Evolutionary conservation across 2,888 invertebrate species (phyloP), one percentile per base, ranked within the genome.

Genomic region (Hyppa rectilinea): DNA sequence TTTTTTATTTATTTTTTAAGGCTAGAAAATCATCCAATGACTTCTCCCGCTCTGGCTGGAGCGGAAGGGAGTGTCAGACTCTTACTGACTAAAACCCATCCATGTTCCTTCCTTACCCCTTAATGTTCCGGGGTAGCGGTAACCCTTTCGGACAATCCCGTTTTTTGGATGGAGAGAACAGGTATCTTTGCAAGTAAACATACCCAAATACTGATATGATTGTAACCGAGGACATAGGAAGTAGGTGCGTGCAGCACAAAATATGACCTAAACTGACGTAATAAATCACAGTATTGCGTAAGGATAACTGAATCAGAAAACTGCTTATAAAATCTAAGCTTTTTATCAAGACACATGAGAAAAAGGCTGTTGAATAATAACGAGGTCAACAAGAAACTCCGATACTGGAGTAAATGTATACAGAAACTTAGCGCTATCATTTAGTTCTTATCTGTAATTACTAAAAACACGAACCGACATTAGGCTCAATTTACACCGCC

Each of bases 321-420:
- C 31, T 75, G 23, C 66, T 49, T 20, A 49, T 65, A 43, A 60
- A 58, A 77, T 47, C 55, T 52, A 68, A 69, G 50, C 45, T 64
- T 80, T 80, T 76, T 36, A 81, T 78, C 77, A 69, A 63, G 50
- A 69, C 60, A 62, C 17, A 69, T 50, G 29, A 69, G 77, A 81
- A 78, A n/a, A 77, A 81, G 70, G 59, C 59, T 52, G 31, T 77
- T 81, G 34, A 76, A 76, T 80, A 80, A 61, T 14, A 81, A 55
- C 58, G 74, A 82, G 82, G 79, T 72, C 67, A 65, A 23, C 78
- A 17, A 78, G 78, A 82, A 82, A 72, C 78, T 55, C 43, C 56
- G 61, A 81, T 58, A 68, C 52, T 62, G 36, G 40, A 62, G 67
- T 78, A 47, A 67, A 64, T 52, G 23, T 49, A 67, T 81, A 58